phyloP scores from a whole-genome alignment of 2,797 vertebrate genomes.

The Rachycentron canadum region DNA sequence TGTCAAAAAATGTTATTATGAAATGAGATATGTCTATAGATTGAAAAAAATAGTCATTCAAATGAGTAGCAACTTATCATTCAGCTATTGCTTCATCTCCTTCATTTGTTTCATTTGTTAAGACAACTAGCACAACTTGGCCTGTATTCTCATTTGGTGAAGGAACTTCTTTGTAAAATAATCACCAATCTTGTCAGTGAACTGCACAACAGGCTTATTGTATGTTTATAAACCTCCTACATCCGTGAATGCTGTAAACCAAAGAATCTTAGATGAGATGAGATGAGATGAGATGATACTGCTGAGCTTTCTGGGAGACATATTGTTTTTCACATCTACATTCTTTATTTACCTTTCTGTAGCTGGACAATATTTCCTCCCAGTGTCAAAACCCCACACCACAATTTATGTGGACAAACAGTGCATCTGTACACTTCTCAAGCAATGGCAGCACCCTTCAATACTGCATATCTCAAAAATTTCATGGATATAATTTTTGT shows the following conservation, averaged over 20 bases:
- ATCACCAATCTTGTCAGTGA: not conserved
- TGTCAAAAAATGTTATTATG: not conserved
- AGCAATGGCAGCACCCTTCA: not conserved
- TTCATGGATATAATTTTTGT: not conserved
- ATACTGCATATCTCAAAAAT: not conserved
- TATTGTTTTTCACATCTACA: constrained; percentile 5
- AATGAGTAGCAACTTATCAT: not conserved
- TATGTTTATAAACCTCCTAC: not conserved
- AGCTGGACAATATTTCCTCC: constrained; percentile 33
- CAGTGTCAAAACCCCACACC: constrained; percentile 5
- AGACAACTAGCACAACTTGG: not conserved
- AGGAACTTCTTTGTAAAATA: not conserved
- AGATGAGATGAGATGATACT: constrained; percentile 3
- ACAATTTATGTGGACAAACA: constrained; percentile 7
- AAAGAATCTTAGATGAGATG: constrained; percentile 19
- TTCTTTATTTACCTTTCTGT: constrained; percentile 27
- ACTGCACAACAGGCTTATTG: not conserved
- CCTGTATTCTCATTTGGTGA: not conserved
- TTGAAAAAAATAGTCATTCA: not conserved
- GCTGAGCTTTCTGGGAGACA: constrained; percentile 19
- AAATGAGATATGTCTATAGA: not conserved
- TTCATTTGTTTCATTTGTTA: not conserved
- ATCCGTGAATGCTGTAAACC: not conserved
- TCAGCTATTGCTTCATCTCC: not conserved
- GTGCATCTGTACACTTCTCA: not conserved